Evolutionary conservation across 2,888 invertebrate species (phyloP).

Genomic region (Cheilosia variabilis): DNA sequence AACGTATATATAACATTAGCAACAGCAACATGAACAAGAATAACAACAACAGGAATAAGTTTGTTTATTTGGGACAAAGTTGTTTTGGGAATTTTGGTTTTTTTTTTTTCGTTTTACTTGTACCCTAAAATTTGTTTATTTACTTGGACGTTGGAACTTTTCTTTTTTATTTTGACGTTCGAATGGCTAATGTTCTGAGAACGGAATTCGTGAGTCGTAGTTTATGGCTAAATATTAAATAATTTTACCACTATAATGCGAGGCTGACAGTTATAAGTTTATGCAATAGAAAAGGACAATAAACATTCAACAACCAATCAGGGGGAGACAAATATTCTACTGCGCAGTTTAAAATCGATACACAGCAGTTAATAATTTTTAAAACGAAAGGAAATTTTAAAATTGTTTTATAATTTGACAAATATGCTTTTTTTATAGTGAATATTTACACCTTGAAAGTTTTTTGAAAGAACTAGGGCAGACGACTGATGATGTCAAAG

Average conservation of each 20-base stretch:
- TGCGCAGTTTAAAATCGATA: background rate
- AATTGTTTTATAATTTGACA: background rate
- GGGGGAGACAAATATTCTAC: background rate
- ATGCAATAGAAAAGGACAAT: slow-evolving; percentile 4
- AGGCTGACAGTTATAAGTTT: slow-evolving; percentile 45
- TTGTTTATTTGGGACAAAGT: slow-evolving; percentile 82
- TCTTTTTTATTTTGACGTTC: slow-evolving; percentile 33
- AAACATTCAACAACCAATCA: background rate
- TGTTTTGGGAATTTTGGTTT: slow-evolving; percentile 65
- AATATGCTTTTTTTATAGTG: background rate
- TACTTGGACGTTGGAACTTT: slow-evolving; percentile 54
- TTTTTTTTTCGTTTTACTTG: slow-evolving; percentile 58
- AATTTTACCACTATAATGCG: slow-evolving; percentile 30
- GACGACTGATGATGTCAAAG: too few species aligned
- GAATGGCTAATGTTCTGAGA: slow-evolving; percentile 19
- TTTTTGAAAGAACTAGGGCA: too few species aligned
- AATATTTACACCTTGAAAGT: background rate
- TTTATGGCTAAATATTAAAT: slow-evolving; percentile 44
- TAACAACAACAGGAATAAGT: slow-evolving; percentile 66
- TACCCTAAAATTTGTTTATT: slow-evolving; percentile 71
- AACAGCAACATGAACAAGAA: slow-evolving; percentile 23
- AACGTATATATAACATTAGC: background rate
- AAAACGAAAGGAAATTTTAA: background rate
- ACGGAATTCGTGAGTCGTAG: slow-evolving; percentile 30
- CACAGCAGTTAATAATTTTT: background rate